Base-by-base conservation (phyloP, 2,797 vertebrate genomes). In the Glossophaga mutica region DNA sequence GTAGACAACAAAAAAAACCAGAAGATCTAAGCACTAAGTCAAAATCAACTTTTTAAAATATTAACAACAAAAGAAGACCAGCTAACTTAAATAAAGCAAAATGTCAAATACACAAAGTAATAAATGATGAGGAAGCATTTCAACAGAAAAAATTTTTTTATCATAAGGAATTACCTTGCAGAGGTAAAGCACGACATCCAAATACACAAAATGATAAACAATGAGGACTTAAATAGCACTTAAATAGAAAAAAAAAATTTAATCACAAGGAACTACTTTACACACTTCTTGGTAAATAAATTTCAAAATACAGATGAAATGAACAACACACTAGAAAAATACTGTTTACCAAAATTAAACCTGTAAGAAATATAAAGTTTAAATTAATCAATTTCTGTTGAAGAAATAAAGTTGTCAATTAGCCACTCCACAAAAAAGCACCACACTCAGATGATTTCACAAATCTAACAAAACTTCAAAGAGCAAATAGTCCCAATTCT, bases 321-420 rank as follows among this genome's bases (percentile, higher is more conserved):
- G 9, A 44, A 70, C 83, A 55, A 77, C 71, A 34, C 50, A 87
- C n/a, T 32, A 76, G 22, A 82, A 73, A 90, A 91, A 73, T 59
- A 90, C 2, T 48, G 16, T 81, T 94, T 87, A 83, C 48, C 59
- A 91, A 87, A 83, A 87, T 42, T 46, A 94, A 91, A 19, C 18
- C 37, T 76, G 12, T 21, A 83, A 44, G 76, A 76, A 87, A 70
- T n/a, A 52, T 26, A 81, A 67, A 77, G 42, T 48, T 67, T 59
- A 77, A 52, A 32, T 14, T 87, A 52, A 65, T 18, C 8, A 48
- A 67, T 71, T 84, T 79, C 79, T 81, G 39, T 42, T 74, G 52
- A 92, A 86, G 29, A 94, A 92, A 94, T 59, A 55, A 81, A 95
- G 78, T 78, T 94, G 68, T 16, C 29, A 88, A 84, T 65, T 9